Conservation (phyloP, 2,113 vertebrate genomes). For the Eretmochelys imbricata region DNA sequence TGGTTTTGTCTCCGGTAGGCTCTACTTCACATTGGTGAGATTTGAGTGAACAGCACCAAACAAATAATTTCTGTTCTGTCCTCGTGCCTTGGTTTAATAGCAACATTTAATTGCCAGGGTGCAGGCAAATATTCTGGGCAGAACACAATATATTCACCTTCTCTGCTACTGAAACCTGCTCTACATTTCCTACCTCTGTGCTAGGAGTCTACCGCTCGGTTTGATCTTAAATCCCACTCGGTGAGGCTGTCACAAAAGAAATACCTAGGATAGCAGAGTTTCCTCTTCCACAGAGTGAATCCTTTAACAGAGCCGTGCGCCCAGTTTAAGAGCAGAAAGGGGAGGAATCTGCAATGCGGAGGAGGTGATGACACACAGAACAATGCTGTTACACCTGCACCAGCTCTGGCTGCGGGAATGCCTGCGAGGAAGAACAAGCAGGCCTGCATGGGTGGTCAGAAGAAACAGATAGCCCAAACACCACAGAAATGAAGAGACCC, state of each 20-base stretch:
- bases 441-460: constrained; percentile 85
- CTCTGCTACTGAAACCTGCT: neutral
- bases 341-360: constrained; percentile 68
- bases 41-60: neutral
- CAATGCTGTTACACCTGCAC: constrained; percentile 88
- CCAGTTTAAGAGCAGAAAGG: constrained; percentile 34
- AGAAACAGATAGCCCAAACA: constrained; percentile 50
- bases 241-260: neutral
- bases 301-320: neutral
- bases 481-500: neutral
- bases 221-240: constrained; percentile 5
- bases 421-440: constrained; percentile 46
- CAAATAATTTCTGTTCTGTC: neutral
- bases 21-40: neutral
- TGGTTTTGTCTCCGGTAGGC: neutral
- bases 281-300: neutral
- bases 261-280: neutral
- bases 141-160: constrained; percentile 32
- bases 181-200: neutral
- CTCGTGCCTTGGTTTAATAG: neutral
- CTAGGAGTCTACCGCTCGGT: neutral
- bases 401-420: constrained; percentile 79
- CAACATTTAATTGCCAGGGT: neutral
- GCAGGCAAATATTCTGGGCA: neutral
- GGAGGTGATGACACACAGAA: constrained; percentile 89